These are phyloP conservation scores for Synchiropus splendidus DNA, from an alignment of 2,113 vertebrate genomes.

Conservation along the genomic window DNA sequence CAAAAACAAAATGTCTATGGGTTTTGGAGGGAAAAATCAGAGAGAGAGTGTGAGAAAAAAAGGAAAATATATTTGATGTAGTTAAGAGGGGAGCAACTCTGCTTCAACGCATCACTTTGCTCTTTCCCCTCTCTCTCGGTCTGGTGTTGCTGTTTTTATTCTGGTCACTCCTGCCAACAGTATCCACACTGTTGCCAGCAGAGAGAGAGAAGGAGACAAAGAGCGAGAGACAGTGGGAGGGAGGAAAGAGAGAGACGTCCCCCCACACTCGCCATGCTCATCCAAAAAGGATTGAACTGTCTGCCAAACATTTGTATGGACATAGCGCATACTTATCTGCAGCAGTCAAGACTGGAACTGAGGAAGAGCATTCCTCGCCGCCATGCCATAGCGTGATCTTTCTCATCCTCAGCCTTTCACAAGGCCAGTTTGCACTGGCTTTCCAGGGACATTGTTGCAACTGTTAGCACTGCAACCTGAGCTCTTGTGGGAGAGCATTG, in stretches of 20 bases:
- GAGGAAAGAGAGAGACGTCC: slow-evolving; percentile 22
- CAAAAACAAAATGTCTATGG: slow-evolving; percentile 63
- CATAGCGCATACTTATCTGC: slow-evolving; percentile 48
- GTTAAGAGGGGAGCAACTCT: slow-evolving; percentile 63
- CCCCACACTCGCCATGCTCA: slow-evolving; percentile 15
- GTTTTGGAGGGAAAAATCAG: slow-evolving; percentile 31
- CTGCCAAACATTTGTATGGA: slow-evolving; percentile 63
- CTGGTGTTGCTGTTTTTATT: slow-evolving; percentile 79
- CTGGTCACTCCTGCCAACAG: slow-evolving; percentile 73
- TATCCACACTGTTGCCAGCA: slow-evolving; percentile 56
- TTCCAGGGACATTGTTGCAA: too few relatives aligned
- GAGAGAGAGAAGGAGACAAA: slow-evolving; percentile 28
- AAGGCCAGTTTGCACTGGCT: too few relatives aligned
- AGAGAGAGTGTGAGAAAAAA: too few relatives aligned
- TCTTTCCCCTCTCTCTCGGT: slow-evolving; percentile 58
- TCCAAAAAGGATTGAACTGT: slow-evolving; percentile 57
- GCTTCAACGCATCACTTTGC: slow-evolving; percentile 70
- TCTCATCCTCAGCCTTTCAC: slow-evolving; percentile 20
- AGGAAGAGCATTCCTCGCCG: slow-evolving; percentile 30
- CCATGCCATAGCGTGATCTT: slow-evolving; percentile 20
- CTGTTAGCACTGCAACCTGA: too few relatives aligned
- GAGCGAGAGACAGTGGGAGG: slow-evolving; percentile 12
- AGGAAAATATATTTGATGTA: slow-evolving; percentile 70
- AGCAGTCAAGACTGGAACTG: slow-evolving; percentile 27
- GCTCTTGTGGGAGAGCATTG: too few relatives aligned